Base-by-base conservation (phyloP, 1,140 invertebrate species). In the Eurosta solidaginis region DNA sequence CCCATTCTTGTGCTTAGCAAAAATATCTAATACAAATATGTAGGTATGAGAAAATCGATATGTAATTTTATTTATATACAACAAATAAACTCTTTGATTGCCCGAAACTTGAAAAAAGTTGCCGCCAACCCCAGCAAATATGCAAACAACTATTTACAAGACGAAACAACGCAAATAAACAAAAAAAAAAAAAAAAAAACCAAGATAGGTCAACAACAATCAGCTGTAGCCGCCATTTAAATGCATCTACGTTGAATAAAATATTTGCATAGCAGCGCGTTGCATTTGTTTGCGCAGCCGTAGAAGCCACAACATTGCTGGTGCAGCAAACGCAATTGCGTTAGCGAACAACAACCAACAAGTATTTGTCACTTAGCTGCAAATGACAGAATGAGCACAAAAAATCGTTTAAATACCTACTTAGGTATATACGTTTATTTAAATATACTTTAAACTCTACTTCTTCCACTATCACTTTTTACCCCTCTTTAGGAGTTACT, bases 311-410 rank as follows among this genome's bases (percentile, higher is more conserved):
- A 54, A 3, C 27, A 29, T 33, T 63, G 29, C 36, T 25, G 6
- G 50, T 20, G 25, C 52, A 59, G 3, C 52, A 12, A 29, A 10
- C 14, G 52, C 54, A 33, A 27, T 14, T 3, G 25, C 52, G 17
- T 1, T 29, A 63, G n/a, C 54, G n/a, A 63, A 33, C 54, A 63
- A 63, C 54, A 27, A 12, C 54, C 17, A n/a, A 12, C n/a, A 63
- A 63, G 54, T 63, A 63, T 63, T 63, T 63, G 54, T 29, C 54
- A 63, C 54, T 63, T 63, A 63, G 54, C 54, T 29, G 4, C 54
- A 63, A 63, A 63, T 63, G 54, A 63, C 54, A 63, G 54, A 29
- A 63, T 29, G 54, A 12, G n/a, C 29, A 63, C 54, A 63, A 29
- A 40, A 68, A 68, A 68, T 68, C 33, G 59, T 33, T 68, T 68